phyloP scores from a whole-genome alignment of 2,113 vertebrate species.

The Chlorocebus sabaeus region DNA sequence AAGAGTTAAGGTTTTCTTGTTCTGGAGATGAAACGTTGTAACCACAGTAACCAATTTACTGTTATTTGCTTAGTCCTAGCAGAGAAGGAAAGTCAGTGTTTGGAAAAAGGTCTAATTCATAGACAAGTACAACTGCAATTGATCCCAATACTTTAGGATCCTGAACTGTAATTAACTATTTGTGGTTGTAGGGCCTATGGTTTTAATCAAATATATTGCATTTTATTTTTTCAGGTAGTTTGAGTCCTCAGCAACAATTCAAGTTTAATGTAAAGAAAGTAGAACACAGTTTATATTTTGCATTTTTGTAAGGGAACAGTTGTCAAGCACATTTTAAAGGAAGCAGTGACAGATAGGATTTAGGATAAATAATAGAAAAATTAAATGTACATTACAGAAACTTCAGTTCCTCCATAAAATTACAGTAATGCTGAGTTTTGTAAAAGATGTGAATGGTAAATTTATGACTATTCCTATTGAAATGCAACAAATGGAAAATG shows the following conservation, averaged over 20 bases:
- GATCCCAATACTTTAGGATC: conserved; percentile 60
- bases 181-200: conserved; percentile 36
- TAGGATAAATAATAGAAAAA: conserved; percentile 57
- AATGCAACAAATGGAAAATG: conserved; percentile 40
- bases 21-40: conserved; percentile 69
- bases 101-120: conserved; percentile 64
- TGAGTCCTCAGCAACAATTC: conserved; percentile 12
- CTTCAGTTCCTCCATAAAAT: conserved; percentile 30
- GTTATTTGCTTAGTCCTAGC: conserved; percentile 75
- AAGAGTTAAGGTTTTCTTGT: conserved; percentile 72
- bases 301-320: conserved; percentile 48
- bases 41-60: conserved; percentile 82
- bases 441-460: neutral
- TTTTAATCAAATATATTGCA: conserved; percentile 45
- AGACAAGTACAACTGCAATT: conserved; percentile 50
- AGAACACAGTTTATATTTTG: conserved; percentile 4
- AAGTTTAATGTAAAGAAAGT: conserved; percentile 39
- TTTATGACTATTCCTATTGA: conserved; percentile 47
- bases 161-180: conserved; percentile 68
- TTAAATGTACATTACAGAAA: conserved; percentile 45
- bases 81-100: conserved; percentile 76
- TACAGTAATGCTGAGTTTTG: conserved; percentile 19
- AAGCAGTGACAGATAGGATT: conserved; percentile 26
- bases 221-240: conserved; percentile 63
- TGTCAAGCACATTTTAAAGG: conserved; percentile 35